Conservation (phyloP, 2,888 invertebrate species). For the Apomyelois bistriatella region DNA sequence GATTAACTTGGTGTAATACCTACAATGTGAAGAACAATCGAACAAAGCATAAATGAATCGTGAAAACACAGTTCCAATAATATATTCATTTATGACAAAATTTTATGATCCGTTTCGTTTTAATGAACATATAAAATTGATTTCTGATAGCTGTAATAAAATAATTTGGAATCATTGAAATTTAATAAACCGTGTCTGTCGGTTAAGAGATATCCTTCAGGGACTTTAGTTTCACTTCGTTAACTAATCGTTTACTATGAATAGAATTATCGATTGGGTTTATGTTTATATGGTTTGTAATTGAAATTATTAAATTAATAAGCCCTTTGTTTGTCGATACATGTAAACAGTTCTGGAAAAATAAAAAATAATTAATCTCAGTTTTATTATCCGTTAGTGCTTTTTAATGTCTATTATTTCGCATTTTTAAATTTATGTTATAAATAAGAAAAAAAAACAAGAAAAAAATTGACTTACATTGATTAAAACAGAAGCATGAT, state of each 20-base stretch:
- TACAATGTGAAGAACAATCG: not conserved
- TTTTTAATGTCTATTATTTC: no score
- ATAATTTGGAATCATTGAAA: slow-evolving; percentile 10
- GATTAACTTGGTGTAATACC: not conserved
- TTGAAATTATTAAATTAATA: not conserved
- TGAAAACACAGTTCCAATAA: not conserved
- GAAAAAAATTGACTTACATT: no score
- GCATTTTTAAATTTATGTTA: no score
- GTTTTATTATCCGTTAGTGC: no score
- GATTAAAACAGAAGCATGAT: not conserved
- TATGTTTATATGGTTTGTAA: not conserved
- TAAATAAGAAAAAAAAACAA: no score
- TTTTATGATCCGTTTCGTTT: not conserved
- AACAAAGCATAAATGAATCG: not conserved
- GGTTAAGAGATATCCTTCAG: slow-evolving; percentile 4
- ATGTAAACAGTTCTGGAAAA: no score
- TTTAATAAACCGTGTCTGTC: slow-evolving; percentile 10
- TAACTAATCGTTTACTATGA: slow-evolving; percentile 2
- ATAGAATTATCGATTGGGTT: not conserved
- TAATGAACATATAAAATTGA: slow-evolving; percentile 5
- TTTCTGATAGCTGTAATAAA: slow-evolving; percentile 11
- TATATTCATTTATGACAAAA: not conserved
- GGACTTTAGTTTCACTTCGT: slow-evolving; percentile 12
- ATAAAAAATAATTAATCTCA: no score
- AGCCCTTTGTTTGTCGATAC: no score